Percentiles rank a stretch among this genome's conserved stretches.
These are phyloP conservation scores for Halyomorpha halys DNA, from an alignment of 1,140 invertebrate species.

Conservation along the genomic window DNA sequence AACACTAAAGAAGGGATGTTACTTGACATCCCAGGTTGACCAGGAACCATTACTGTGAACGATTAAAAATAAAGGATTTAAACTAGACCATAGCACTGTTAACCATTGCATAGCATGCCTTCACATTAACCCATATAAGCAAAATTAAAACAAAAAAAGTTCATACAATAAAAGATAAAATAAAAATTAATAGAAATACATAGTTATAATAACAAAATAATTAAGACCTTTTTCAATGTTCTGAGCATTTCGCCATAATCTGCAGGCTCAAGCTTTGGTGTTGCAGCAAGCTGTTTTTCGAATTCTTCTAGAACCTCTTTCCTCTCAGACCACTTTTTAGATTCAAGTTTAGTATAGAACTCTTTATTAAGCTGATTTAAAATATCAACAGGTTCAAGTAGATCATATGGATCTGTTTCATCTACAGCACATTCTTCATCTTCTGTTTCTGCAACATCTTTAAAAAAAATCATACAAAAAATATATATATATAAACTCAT, in stretches of 20 bases:
- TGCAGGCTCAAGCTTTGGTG: slow-evolving; percentile 78
- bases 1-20: too few species aligned
- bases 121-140: background rate
- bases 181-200: background rate
- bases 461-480: background rate
- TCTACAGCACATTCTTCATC: slow-evolving; percentile 44
- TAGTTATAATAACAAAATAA: background rate
- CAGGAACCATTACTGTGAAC: too few species aligned
- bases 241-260: slow-evolving; percentile 87
- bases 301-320: slow-evolving; percentile 81
- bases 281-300: slow-evolving; percentile 62
- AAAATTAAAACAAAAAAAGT: background rate
- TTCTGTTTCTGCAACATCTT: background rate
- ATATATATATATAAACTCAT: background rate
- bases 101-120: too few species aligned
- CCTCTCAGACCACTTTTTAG: slow-evolving; percentile 95
- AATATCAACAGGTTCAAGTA: slow-evolving; percentile 86
- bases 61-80: too few species aligned
- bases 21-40: too few species aligned
- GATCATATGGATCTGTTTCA: slow-evolving; percentile 82
- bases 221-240: slow-evolving; percentile 72
- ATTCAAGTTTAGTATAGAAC: slow-evolving; percentile 90
- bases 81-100: too few species aligned
- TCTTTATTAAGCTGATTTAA: slow-evolving; percentile 86
- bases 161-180: background rate